Percentiles rank a stretch among this genome's conserved stretches.
phyloP scores from a whole-genome alignment of 2,888 invertebrate species.

The Drosophila lutescens region DNA sequence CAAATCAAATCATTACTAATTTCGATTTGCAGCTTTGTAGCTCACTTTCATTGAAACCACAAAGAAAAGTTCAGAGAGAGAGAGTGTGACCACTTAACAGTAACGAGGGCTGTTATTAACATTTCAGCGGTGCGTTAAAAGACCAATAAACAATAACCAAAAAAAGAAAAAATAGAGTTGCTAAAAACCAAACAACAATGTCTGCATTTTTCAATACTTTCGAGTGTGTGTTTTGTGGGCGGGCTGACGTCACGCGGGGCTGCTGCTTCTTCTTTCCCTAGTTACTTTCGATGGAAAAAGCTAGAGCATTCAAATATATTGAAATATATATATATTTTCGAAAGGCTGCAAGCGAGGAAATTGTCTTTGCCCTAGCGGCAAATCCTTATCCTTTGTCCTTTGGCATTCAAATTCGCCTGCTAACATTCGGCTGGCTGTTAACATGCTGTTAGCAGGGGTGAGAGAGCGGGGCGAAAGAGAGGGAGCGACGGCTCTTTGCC shows the following conservation, averaged over 20 bases:
- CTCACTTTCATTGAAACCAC: conserved; percentile 50
- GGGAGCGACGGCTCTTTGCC: conserved; percentile 13
- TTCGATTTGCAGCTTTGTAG: conserved; percentile 47
- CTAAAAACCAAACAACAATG: conserved; percentile 36
- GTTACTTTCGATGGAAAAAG: conserved; percentile 1
- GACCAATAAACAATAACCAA: conserved; percentile 36
- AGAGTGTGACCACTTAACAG: conserved; percentile 29
- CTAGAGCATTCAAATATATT: neutral
- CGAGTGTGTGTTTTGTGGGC: conserved; percentile 42
- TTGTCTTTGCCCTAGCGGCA: conserved; percentile 17
- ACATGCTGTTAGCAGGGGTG: conserved; percentile 19
- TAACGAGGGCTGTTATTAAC: conserved; percentile 30
- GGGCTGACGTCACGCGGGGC: conserved; percentile 34
- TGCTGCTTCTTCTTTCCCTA: conserved; percentile 14
- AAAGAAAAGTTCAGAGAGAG: conserved; percentile 25
- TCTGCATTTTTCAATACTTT: conserved; percentile 51
- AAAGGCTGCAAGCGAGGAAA: too few species aligned
- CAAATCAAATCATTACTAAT: conserved; percentile 30
- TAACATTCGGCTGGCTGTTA: conserved; percentile 4
- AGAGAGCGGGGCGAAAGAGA: conserved; percentile 8
- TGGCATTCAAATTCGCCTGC: conserved; percentile 43
- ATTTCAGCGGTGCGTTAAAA: conserved; percentile 34
- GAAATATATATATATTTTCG: neutral
- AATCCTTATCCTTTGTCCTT: conserved; percentile 48
- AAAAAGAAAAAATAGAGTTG: conserved; percentile 35